phyloP scores from a whole-genome alignment of 1,140 invertebrate genomes.

The Dendrolimus kikuchii region DNA sequence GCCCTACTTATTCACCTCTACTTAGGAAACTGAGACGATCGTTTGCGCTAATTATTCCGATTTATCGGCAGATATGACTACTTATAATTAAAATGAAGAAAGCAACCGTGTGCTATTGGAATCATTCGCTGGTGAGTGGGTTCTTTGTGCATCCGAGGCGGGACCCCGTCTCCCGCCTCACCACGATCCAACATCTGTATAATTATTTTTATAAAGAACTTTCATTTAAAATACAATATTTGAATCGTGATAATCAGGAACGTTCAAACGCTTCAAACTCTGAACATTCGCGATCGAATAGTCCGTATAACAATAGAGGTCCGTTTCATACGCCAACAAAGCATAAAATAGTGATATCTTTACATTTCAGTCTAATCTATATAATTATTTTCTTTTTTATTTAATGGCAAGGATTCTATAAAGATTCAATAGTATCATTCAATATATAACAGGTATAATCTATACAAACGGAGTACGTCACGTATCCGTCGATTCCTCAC shows the following conservation, averaged over 20 bases:
- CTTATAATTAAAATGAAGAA: constrained; percentile 65
- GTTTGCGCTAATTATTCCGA: constrained; percentile 44
- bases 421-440: constrained; percentile 68
- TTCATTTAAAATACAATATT: constrained; percentile 48
- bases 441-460: constrained; percentile 66
- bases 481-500: constrained; percentile 60
- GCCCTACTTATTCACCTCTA: constrained; percentile 65
- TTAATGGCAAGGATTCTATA: constrained; percentile 71
- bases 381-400: constrained; percentile 58
- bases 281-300: constrained; percentile 33
- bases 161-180: constrained; percentile 3
- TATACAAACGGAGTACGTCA: constrained; percentile 62
- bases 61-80: constrained; percentile 56
- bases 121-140: constrained; percentile 46
- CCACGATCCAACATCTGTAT: constrained; percentile 28
- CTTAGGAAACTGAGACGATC: constrained; percentile 61
- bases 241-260: constrained; percentile 46
- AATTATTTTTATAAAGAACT: constrained; percentile 44
- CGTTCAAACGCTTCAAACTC: constrained; percentile 41
- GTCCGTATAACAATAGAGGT: constrained; percentile 56
- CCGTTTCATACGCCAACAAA: constrained; percentile 65
- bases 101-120: constrained; percentile 60
- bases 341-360: constrained; percentile 72
- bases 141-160: constrained; percentile 32
- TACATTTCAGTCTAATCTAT: constrained; percentile 71